Evolutionary conservation across 1,140 invertebrate species (phyloP), one percentile per base, ranked within the genome.

Genomic region (Drosophila repleta): DNA sequence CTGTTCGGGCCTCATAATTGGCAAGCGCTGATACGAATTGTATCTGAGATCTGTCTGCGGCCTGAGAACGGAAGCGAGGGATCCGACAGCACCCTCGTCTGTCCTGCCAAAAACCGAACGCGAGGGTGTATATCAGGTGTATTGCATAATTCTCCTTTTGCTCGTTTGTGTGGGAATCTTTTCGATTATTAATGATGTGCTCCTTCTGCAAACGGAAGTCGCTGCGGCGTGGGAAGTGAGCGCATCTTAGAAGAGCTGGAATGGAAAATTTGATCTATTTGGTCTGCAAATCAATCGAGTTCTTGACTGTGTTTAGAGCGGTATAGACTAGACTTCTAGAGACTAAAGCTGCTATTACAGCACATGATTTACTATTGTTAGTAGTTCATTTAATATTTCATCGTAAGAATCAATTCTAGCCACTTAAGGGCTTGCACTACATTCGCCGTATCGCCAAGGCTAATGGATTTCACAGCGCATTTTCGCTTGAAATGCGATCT

Each of bases 31-130:
- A 67, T 67, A 24, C 35, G 20, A 26, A 37, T 51, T 46, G 57
- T 65, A 64, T 69, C 66, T 20, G 52, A 70, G 24, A 49, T 63
- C 60, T 56, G 55, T 45, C 21, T 29, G 24, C 11, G 60, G 4
- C 41, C 57, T 69, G 57, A 43, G 71, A 74, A 63, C 71, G 71
- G 71, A 74, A 69, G 57, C 41, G 24, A 57, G n/a, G 56, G 39
- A 72, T 72, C 69, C 55, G 52, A 48, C 18, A 15, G 49, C 68
- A 65, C 67, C 61, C 61, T 70, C 43, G 17, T 29, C 37, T 62
- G 20, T 3, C 32, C 11, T 70, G 58, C 20, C 57, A 64, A 64
- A 45, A 13, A 17, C 6, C 15, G 20, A 10, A 29, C 26, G 64
- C 49, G 64, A 55, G 56, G 63, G 48, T 35, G 32, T 43, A 29